Evolutionary conservation across 2,888 invertebrate genomes (phyloP).

Genomic region (Eremobia ochroleuca): DNA sequence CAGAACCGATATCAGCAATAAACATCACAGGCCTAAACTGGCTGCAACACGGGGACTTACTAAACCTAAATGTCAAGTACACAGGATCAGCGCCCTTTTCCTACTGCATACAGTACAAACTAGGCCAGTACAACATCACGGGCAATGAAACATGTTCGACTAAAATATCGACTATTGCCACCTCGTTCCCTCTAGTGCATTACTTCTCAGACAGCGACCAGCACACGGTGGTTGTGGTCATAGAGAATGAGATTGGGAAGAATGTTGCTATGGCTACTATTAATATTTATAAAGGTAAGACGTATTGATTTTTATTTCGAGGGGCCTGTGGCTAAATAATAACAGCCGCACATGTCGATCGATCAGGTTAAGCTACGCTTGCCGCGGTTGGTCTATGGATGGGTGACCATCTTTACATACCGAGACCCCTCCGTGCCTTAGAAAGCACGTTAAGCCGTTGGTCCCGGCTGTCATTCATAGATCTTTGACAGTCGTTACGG

Average conservation of each 20-base stretch:
- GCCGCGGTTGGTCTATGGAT: too few species aligned
- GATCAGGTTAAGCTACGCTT: too few species aligned
- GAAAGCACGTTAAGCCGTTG: too few species aligned
- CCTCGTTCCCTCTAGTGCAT: slow-evolving; percentile 92
- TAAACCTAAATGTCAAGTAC: slow-evolving; percentile 93
- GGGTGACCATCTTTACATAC: too few species aligned
- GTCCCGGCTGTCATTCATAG: too few species aligned
- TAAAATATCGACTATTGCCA: slow-evolving; percentile 83
- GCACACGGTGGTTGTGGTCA: slow-evolving; percentile 94
- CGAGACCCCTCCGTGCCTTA: too few species aligned
- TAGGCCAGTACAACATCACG: slow-evolving; percentile 93
- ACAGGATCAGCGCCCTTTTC: slow-evolving; percentile 94
- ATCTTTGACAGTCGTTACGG: too few species aligned
- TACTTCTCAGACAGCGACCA: slow-evolving; percentile 93
- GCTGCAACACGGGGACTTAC: slow-evolving; percentile 95
- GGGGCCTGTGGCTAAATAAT: too few species aligned
- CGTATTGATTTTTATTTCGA: neutral
- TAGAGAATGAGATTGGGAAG: slow-evolving; percentile 94
- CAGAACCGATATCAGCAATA: slow-evolving; percentile 94
- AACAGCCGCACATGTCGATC: too few species aligned
- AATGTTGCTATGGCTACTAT: slow-evolving; percentile 93
- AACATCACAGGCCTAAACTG: slow-evolving; percentile 95
- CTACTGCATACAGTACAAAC: slow-evolving; percentile 93
- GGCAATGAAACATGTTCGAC: slow-evolving; percentile 94
- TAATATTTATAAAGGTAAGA: slow-evolving; percentile 95